Conservation (phyloP, 2,888 invertebrate species). For the Corbicula japonica region DNA sequence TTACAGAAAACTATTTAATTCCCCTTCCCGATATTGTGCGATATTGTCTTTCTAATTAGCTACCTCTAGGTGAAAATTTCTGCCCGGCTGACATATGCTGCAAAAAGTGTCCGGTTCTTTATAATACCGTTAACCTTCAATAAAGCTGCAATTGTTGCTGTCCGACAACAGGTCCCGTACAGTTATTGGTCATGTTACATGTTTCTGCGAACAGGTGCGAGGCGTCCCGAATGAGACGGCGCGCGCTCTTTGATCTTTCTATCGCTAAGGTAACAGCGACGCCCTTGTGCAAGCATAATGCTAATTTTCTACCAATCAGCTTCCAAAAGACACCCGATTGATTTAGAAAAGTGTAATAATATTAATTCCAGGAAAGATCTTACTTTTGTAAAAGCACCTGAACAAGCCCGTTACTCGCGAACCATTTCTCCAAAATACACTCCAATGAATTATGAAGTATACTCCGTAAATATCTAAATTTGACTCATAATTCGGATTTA, state of each 20-base stretch:
- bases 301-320: slow-evolving; percentile 53
- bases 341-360: slow-evolving; percentile 58
- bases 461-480: too few relatives aligned
- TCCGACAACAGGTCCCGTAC: slow-evolving; percentile 8
- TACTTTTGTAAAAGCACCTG: too few relatives aligned
- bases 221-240: slow-evolving; percentile 44
- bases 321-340: slow-evolving; percentile 54
- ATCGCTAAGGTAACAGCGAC: slow-evolving; percentile 48
- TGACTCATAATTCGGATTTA: slow-evolving; percentile 43
- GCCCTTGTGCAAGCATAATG: slow-evolving; percentile 61
- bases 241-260: slow-evolving; percentile 60
- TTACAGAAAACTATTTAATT: slow-evolving; percentile 6
- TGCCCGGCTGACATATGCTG: slow-evolving; percentile 40
- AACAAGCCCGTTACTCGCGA: slow-evolving; percentile 6
- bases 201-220: slow-evolving; percentile 63
- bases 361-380: slow-evolving; percentile 57
- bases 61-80: slow-evolving; percentile 20
- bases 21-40: slow-evolving; percentile 13
- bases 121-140: slow-evolving; percentile 29
- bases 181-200: slow-evolving; percentile 35
- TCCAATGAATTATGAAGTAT: slow-evolving; percentile 15
- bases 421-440: slow-evolving; percentile 17
- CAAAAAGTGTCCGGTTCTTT: background rate
- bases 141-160: slow-evolving; percentile 5
- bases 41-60: slow-evolving; percentile 40